phyloP scores from a whole-genome alignment of 1,140 invertebrate genomes.

The Atta texana region DNA sequence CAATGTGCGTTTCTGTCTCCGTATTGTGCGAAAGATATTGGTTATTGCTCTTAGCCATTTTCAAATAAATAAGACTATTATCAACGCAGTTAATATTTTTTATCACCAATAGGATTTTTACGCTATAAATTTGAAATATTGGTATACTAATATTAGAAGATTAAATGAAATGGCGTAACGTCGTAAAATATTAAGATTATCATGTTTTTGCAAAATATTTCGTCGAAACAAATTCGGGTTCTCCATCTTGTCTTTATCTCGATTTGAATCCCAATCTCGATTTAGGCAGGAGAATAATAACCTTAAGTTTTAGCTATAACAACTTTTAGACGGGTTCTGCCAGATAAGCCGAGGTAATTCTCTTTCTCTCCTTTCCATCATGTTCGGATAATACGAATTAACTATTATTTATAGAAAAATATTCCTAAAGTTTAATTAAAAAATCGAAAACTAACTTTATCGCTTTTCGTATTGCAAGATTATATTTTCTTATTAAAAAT shows the following conservation, averaged over 20 bases:
- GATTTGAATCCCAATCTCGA: constrained; percentile 4
- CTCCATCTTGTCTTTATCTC: background rate
- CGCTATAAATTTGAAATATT: constrained; percentile 1
- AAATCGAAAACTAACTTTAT: background rate
- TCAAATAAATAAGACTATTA: constrained; percentile 9
- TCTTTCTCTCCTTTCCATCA: background rate
- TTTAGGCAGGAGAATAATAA: constrained; percentile 57
- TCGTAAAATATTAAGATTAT: background rate
- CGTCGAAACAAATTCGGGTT: background rate
- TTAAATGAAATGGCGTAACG: background rate
- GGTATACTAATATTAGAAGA: background rate
- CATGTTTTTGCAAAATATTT: background rate
- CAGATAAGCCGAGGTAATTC: constrained; percentile 71
- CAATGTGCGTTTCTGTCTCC: constrained; percentile 7
- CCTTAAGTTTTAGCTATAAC: background rate
- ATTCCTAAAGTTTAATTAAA: background rate
- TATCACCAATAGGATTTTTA: background rate
- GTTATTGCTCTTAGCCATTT: background rate
- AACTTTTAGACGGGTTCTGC: constrained; percentile 73
- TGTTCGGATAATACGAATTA: constrained; percentile 74
- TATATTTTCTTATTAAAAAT: background rate
- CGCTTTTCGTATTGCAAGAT: background rate
- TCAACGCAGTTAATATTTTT: background rate
- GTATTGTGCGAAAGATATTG: constrained; percentile 4
- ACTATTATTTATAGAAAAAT: constrained; percentile 5